Percentiles rank a stretch among this genome's conserved stretches.
phyloP scores from a whole-genome alignment of 2,888 invertebrate genomes.

The Papilio demoleus region DNA sequence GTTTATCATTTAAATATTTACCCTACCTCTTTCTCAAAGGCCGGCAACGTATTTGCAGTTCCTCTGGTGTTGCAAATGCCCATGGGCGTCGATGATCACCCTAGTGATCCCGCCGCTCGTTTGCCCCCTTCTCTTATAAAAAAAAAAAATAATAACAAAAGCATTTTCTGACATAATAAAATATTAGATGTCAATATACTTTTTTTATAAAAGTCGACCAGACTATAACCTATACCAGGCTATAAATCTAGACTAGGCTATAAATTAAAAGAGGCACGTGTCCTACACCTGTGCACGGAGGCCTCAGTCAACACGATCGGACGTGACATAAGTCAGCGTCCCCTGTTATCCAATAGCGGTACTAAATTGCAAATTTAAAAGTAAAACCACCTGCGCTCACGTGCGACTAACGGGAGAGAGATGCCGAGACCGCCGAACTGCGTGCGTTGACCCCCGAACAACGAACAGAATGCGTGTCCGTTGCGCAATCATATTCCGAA shows the following conservation, averaged over 20 bases:
- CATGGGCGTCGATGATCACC: too few relatives aligned
- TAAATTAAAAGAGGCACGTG: constrained; percentile 15
- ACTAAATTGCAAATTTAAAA: constrained; percentile 76
- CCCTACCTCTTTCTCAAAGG: too few relatives aligned
- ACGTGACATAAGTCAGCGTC: constrained; percentile 55
- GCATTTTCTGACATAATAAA: neutral
- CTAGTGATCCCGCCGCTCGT: too few relatives aligned
- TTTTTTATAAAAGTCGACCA: neutral
- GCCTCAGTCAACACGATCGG: constrained; percentile 41
- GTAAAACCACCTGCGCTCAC: constrained; percentile 73
- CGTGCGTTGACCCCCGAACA: constrained; percentile 69
- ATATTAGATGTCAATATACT: neutral
- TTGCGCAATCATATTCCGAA: constrained; percentile 46
- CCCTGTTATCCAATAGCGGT: constrained; percentile 75
- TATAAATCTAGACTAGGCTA: constrained; percentile 9
- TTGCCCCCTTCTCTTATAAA: too few relatives aligned
- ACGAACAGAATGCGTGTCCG: constrained; percentile 44
- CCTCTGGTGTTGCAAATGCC: too few relatives aligned
- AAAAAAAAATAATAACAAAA: neutral
- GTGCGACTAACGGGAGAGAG: constrained; percentile 73
- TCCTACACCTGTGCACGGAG: constrained; percentile 16
- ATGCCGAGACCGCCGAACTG: constrained; percentile 63
- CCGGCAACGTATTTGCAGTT: too few relatives aligned
- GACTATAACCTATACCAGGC: neutral
- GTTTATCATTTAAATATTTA: too few relatives aligned